Percentiles rank a stretch among this genome's conserved stretches.
These are phyloP conservation scores for Baronia brevicornis DNA, from an alignment of 2,888 invertebrate genomes.

Conservation along the genomic window DNA sequence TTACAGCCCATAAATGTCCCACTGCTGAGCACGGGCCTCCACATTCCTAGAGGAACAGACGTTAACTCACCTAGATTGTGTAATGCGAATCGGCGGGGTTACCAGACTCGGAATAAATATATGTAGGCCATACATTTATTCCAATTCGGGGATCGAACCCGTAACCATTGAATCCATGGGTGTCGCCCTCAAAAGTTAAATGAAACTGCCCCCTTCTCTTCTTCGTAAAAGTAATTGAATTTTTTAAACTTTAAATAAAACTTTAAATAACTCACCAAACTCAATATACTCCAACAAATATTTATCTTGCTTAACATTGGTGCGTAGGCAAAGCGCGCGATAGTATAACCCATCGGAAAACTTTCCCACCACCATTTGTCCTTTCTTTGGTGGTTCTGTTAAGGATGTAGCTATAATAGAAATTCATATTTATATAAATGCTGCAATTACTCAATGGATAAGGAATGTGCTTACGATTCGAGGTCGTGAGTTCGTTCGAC, in stretches of 20 bases:
- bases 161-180: too few species aligned
- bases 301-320: slow-evolving; percentile 41
- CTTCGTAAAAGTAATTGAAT: not conserved
- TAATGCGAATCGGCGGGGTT: too few species aligned
- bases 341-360: slow-evolving; percentile 41
- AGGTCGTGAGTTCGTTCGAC: too few species aligned
- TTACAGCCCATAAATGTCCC: too few species aligned
- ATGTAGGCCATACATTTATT: too few species aligned
- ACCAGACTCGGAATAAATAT: too few species aligned
- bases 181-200: too few species aligned
- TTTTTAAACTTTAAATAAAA: not conserved
- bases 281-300: slow-evolving; percentile 55
- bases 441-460: not conserved
- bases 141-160: too few species aligned
- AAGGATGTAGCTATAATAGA: slow-evolving; percentile 34
- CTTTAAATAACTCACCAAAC: slow-evolving; percentile 39
- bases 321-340: slow-evolving; percentile 46
- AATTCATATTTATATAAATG: not conserved
- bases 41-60: too few species aligned
- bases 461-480: too few species aligned
- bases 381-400: slow-evolving; percentile 35
- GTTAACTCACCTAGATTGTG: too few species aligned
- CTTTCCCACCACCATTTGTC: slow-evolving; percentile 40
- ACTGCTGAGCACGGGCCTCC: too few species aligned
- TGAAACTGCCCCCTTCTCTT: not conserved